Evolutionary conservation across 2,113 vertebrate species (phyloP).

Genomic region (Crocuta crocuta): DNA sequence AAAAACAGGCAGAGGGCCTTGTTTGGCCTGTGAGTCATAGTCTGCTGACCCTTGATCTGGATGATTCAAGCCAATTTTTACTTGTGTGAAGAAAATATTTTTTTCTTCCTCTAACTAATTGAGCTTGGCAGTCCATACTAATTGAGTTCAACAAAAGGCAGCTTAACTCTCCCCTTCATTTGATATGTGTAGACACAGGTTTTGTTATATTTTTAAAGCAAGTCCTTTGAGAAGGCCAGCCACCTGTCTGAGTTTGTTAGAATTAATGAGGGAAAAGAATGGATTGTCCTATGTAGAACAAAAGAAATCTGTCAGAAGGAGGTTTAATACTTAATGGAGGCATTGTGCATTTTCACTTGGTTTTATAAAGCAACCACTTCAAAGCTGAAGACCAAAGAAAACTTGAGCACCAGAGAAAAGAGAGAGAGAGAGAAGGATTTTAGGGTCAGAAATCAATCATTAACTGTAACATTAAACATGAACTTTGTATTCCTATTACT

Average conservation of each 20-base stretch:
- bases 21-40: not conserved
- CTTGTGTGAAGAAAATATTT: not conserved
- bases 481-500: slow-evolving; percentile 61
- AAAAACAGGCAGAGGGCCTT: not conserved
- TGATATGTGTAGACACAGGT: slow-evolving; percentile 56
- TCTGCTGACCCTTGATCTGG: not conserved
- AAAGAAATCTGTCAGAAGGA: slow-evolving; percentile 57
- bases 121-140: slow-evolving; percentile 16
- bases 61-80: slow-evolving; percentile 41
- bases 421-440: not conserved
- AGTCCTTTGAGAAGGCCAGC: slow-evolving; percentile 59
- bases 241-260: slow-evolving; percentile 73
- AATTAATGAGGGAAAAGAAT: slow-evolving; percentile 75
- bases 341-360: slow-evolving; percentile 56
- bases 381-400: slow-evolving; percentile 50
- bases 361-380: slow-evolving; percentile 60
- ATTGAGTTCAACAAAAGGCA: slow-evolving; percentile 70
- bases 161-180: slow-evolving; percentile 56
- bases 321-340: slow-evolving; percentile 43
- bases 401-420: not conserved
- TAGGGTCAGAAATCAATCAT: slow-evolving; percentile 71
- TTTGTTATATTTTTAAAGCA: slow-evolving; percentile 65
- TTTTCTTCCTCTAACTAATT: not conserved
- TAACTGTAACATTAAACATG: slow-evolving; percentile 64
- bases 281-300: slow-evolving; percentile 58